Evolutionary conservation across 64 coral and sea anemone species (phyloP).

Genomic region (Pocillopora damicornis): DNA sequence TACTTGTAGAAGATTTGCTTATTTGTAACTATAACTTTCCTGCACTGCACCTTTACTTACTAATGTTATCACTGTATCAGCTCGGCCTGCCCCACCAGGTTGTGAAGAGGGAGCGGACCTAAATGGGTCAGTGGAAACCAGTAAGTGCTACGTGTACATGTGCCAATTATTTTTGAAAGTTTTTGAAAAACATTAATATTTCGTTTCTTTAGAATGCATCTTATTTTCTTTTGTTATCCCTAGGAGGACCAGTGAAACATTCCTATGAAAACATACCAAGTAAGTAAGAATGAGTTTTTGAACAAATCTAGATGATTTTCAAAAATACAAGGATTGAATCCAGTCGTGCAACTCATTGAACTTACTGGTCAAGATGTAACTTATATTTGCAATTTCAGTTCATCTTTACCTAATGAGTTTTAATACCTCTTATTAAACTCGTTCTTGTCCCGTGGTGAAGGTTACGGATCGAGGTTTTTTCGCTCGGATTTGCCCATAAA

Average conservation of each 20-base stretch:
- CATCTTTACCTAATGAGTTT: too few relatives aligned
- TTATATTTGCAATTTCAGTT: too few relatives aligned
- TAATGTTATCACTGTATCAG: background rate
- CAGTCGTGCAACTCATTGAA: too few relatives aligned
- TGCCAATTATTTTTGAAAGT: background rate
- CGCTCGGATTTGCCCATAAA: too few relatives aligned
- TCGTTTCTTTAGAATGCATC: background rate
- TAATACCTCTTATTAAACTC: too few relatives aligned
- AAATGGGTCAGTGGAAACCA: background rate
- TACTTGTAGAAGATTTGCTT: too few relatives aligned
- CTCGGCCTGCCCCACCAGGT: background rate
- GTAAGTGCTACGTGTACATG: slow-evolving; percentile 5
- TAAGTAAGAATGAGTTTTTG: background rate
- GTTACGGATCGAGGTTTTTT: too few relatives aligned
- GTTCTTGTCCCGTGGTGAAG: too few relatives aligned
- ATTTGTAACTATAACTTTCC: too few relatives aligned
- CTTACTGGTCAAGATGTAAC: too few relatives aligned
- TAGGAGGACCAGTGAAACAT: background rate
- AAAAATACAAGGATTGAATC: too few relatives aligned
- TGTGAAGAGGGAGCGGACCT: slow-evolving; percentile 2
- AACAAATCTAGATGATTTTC: background rate
- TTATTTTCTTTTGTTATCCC: background rate
- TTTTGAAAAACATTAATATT: background rate
- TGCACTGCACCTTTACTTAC: too few relatives aligned
- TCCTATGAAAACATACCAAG: slow-evolving; percentile 25